Base-by-base conservation (phyloP, 1,140 invertebrate species). In the Pseudomyrmex sp. region DNA sequence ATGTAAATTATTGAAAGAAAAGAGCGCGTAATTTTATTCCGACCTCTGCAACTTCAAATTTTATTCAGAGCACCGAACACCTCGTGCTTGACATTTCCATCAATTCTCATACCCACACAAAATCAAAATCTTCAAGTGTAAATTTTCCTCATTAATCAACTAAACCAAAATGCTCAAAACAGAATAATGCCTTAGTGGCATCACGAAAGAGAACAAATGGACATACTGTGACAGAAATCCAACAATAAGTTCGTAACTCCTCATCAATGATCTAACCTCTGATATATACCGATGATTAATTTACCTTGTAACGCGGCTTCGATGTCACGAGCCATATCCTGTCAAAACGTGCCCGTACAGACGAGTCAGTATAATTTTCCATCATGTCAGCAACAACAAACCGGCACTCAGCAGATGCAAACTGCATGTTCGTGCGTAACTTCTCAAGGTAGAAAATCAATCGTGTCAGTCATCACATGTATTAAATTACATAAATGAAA, bases 361-460 rank as follows among this genome's bases (percentile, higher is more conserved):
- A 88, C 88, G 10, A 90, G 84, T 86, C 87, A 88, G 62, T 90
- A 89, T 70, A 91, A 91, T 85, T 91, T 91, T 72, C 90, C 83
- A 65, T 52, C 84, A 44, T 90, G 84, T 66, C 87, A 91, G 48
- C 91, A 89, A 62, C 89, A 82, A 35, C 90, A 89, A 85, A 86
- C 62, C 48, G 59, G 70, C 66, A 58, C 82, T 20, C 89, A 89
- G 66, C 89, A 90, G 56, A 76, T 90, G 70, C 90, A 89, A 84
- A 83, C 82, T 46, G 15, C 26, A 20, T 82, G 18, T 46, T 56
- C 46, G 59, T 88, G 58, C 23, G 52, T 59, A 7, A 84, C 84
- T 88, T 74, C 75, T 50, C 90, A 89, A 82, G 85, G 88, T 92
- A 90, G 59, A 74, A 20, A 80, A 12, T 68, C 35, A 23, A 70